phyloP scores from a whole-genome alignment of 2,888 invertebrate species.

The Neelides folsomi region DNA sequence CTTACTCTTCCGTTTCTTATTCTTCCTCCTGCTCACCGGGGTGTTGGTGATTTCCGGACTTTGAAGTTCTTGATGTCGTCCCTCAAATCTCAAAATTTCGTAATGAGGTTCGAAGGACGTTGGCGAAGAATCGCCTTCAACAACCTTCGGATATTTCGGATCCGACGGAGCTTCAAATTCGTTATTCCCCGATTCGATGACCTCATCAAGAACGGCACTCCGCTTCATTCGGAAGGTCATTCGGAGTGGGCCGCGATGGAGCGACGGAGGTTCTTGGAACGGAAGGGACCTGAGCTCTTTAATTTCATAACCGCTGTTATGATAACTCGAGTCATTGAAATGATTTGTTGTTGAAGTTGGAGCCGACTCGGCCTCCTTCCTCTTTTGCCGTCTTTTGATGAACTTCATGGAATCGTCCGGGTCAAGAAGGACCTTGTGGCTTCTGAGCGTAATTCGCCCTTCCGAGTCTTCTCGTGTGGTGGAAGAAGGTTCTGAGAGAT shows the following conservation, averaged over 20 bases:
- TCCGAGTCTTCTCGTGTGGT: slow-evolving; percentile 5
- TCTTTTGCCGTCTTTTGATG: not conserved
- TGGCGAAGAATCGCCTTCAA: slow-evolving; percentile 12
- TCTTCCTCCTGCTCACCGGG: too few relatives aligned
- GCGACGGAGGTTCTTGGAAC: not conserved
- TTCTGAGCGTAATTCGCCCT: slow-evolving; percentile 45
- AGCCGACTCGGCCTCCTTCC: too few relatives aligned
- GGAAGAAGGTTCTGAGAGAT: slow-evolving; percentile 3
- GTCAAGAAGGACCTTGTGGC: slow-evolving; percentile 46
- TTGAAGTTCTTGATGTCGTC: too few relatives aligned
- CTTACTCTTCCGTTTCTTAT: too few relatives aligned
- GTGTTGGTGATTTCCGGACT: too few relatives aligned
- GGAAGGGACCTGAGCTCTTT: not conserved
- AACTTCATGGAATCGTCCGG: slow-evolving; percentile 10
- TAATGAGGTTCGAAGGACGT: slow-evolving; percentile 19
- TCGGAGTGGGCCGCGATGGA: slow-evolving; percentile 12
- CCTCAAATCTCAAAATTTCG: slow-evolving; percentile 29
- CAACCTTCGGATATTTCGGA: slow-evolving; percentile 11
- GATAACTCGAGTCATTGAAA: too few relatives aligned
- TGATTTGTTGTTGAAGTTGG: too few relatives aligned
- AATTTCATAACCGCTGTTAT: too few relatives aligned
- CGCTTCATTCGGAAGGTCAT: slow-evolving; percentile 74
- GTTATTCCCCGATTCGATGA: slow-evolving; percentile 55
- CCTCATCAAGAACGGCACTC: slow-evolving; percentile 70
- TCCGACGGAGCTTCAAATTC: slow-evolving; percentile 7